phyloP scores from a whole-genome alignment of 1,140 invertebrate genomes.

The Drosophila paulistorum region DNA sequence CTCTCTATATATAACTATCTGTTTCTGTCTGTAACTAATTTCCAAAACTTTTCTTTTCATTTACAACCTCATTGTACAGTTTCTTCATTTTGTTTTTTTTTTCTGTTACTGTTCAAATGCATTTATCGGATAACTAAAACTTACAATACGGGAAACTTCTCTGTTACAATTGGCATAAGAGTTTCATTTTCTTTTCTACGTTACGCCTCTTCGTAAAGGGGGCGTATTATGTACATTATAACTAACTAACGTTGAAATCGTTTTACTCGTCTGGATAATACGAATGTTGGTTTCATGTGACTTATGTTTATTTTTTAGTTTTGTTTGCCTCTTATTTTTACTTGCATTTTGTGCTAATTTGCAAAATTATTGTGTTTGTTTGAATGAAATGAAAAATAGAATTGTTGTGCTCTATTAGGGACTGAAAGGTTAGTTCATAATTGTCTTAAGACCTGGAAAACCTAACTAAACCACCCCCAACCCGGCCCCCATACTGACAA shows the following conservation, averaged over 20 bases:
- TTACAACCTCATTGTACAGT: slow-evolving; percentile 52
- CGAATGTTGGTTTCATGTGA: slow-evolving; percentile 6
- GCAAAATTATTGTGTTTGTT: not conserved
- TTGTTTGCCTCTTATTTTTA: slow-evolving; percentile 8
- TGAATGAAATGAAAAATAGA: not conserved
- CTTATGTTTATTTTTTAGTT: slow-evolving; percentile 12
- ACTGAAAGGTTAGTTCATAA: not conserved
- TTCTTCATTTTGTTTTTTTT: slow-evolving; percentile 36
- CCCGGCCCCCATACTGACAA: not conserved
- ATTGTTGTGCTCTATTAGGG: not conserved
- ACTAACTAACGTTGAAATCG: slow-evolving; percentile 13
- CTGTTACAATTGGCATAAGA: no score
- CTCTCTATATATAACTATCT: slow-evolving; percentile 23
- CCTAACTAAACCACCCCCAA: no score
- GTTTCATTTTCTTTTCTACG: not conserved
- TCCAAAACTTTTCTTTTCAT: slow-evolving; percentile 44
- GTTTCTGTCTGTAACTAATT: slow-evolving; percentile 35
- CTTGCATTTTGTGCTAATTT: slow-evolving; percentile 17
- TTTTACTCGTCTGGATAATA: not conserved
- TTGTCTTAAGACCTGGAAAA: no score
- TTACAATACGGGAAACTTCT: not conserved
- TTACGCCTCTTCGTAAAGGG: not conserved
- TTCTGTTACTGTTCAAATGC: not conserved
- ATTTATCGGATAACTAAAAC: not conserved
- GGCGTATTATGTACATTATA: slow-evolving; percentile 14